Percentiles rank a stretch among this genome's conserved stretches.
Evolutionary conservation across 1,140 invertebrate species (phyloP).

Genomic region (Portunus trituberculatus): DNA sequence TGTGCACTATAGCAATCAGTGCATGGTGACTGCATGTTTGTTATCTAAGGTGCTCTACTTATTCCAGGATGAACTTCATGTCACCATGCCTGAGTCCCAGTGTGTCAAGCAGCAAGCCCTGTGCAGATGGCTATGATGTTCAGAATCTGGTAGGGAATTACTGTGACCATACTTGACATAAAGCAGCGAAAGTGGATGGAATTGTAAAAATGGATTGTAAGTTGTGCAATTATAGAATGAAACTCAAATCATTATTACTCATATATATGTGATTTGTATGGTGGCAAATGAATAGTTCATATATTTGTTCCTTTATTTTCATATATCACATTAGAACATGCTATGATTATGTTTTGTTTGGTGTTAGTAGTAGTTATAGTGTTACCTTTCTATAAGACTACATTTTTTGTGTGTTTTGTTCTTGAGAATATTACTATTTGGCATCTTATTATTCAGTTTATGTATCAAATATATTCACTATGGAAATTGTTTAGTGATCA

Average conservation of each 20-base stretch:
- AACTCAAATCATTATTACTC: too few species aligned
- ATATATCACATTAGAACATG: too few species aligned
- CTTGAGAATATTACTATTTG: neutral
- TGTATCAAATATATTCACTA: too few species aligned
- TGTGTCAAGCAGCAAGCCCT: conserved; percentile 48
- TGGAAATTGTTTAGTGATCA: too few species aligned
- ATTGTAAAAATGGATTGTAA: neutral
- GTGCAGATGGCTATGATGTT: conserved; percentile 65
- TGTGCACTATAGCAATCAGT: too few species aligned
- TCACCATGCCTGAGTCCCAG: conserved; percentile 36
- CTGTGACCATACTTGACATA: neutral
- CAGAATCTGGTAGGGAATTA: conserved; percentile 56
- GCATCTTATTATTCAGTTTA: too few species aligned
- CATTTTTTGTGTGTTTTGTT: too few species aligned
- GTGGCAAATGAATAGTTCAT: too few species aligned
- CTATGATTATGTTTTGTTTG: too few species aligned
- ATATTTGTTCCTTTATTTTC: too few species aligned
- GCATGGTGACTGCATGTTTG: neutral
- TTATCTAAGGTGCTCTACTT: neutral
- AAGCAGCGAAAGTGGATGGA: neutral
- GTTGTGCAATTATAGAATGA: neutral
- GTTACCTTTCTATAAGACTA: too few species aligned
- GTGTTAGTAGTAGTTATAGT: too few species aligned
- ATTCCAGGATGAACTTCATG: conserved; percentile 60
- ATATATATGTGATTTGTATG: neutral